Evolutionary conservation across 2,113 vertebrate species (phyloP).

Genomic region (Sylvia atricapilla): DNA sequence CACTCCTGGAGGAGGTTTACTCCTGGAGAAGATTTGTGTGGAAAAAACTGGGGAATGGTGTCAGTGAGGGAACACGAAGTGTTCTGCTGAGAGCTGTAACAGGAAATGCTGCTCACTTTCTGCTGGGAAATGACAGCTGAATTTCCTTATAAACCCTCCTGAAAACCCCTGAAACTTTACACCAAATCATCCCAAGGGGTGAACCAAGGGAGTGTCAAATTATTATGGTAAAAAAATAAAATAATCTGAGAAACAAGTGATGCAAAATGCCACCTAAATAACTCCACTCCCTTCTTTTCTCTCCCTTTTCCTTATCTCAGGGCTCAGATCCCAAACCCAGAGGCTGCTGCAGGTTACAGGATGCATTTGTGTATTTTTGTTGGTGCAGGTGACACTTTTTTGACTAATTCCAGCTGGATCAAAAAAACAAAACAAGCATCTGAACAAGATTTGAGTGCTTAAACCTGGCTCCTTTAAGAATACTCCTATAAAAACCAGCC

Average conservation of each 20-base stretch:
- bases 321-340: background rate
- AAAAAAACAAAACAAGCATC: background rate
- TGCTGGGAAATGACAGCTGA: background rate
- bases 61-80: background rate
- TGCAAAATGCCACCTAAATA: background rate
- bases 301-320: background rate
- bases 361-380: background rate
- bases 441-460: background rate
- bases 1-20: background rate
- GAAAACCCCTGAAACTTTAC: background rate
- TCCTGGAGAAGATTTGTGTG: background rate
- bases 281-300: background rate
- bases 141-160: background rate
- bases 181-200: background rate
- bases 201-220: background rate
- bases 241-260: background rate
- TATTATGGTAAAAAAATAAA: background rate
- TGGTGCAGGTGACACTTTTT: background rate
- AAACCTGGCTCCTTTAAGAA: background rate
- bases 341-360: background rate
- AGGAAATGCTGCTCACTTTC: background rate
- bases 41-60: background rate
- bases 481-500: background rate
- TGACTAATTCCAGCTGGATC: background rate
- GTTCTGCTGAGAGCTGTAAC: background rate